Base-by-base conservation (phyloP, 2,797 vertebrate species). In the Hybognathus amarus region DNA sequence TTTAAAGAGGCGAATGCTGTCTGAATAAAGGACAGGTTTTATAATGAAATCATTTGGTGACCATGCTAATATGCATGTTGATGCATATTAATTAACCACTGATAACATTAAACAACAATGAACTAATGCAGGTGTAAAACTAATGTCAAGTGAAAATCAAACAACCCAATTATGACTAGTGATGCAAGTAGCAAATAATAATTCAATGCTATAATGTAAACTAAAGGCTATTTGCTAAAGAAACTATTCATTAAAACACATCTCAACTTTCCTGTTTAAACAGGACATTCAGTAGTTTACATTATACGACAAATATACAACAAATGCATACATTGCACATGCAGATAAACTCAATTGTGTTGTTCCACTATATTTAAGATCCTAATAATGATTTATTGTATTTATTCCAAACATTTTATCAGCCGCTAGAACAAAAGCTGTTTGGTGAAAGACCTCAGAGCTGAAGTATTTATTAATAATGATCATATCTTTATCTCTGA, bases 401-500 rank as follows among this genome's bases (percentile, higher is more conserved):
- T 69, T 68, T 80, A 56, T 56, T 54, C 50, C n/a, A 69, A 80
- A 38, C 66, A 40, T 69, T 54, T 79, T 69, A 69, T 79, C 50
- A 52, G 50, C 17, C 1, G 10, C 66, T 42, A 50, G 66, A 38
- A 69, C 64, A 69, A 30, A 69, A 56, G 50, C 10, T 30, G 11
- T 40, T 42, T 56, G 50, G 2, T 69, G 15, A 56, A 56, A 56
- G 64, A 38, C 33, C n/a, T 79, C 45, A 27, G 47, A 61, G 74
- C 54, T 76, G n/a, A 61, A 76, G 36, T 61, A 79, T 80, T 80
- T 80, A 80, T 80, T 80, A 80, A 69, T 70, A 70, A 70, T 6
- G 22, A 24, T 79, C 33, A 56, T 68, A 40, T 68, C 47, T 68
- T 68, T 38, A 68, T 79, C 47, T 68, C 22, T 54, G 17, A 54